Evolutionary conservation across 2,113 vertebrate species (phyloP), one percentile per base, ranked within the genome.

Genomic region (Phylloscopus trochilus): DNA sequence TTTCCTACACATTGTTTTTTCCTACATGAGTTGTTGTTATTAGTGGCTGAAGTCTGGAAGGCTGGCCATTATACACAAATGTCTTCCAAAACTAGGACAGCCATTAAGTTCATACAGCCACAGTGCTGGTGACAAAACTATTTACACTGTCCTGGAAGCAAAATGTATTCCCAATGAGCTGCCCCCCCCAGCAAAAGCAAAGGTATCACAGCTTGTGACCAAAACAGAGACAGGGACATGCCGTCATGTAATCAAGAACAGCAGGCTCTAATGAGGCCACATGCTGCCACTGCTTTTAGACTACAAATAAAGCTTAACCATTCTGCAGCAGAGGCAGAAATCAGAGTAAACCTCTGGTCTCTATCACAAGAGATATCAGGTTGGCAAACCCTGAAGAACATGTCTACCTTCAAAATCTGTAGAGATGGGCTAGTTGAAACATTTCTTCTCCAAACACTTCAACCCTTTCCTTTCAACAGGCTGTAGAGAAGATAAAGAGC

Each of bases 81-180:
- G 62, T 44, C 70, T 93, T 67, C 64, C 74, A 91, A 85, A 95
- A 95, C 81, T 79, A 92, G 74, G 79, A 58, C 52, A 93, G 66
- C n/a, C 58, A 43, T 86, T 81, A 67, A 83, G 62, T 92, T 88
- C 66, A 59, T 53, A 75, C 84, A 92, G 35, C 41, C 56, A 33
- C 5, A 5, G 51, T 44, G 39, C 43, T 77, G 31, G 19, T 52
- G 55, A 82, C 69, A n/a, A 80, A 87, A 62, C 46, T 84, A 19
- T 49, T 76, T 66, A 76, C 35, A 30, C 58, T 56, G 19, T 75
- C 37, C 70, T 35, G 2, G 58, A 87, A 90, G 33, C 24, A 92
- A 91, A 92, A 74, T 5, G 4, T 47, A 62, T 81, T 95, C 58
- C 66, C 47, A 69, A 83, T 0, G 16, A 80, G 33, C 26, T 47